Percentiles rank a stretch among this genome's conserved stretches.
Evolutionary conservation across 2,113 vertebrate species (phyloP).

Genomic region (Cryptotis parvus): DNA sequence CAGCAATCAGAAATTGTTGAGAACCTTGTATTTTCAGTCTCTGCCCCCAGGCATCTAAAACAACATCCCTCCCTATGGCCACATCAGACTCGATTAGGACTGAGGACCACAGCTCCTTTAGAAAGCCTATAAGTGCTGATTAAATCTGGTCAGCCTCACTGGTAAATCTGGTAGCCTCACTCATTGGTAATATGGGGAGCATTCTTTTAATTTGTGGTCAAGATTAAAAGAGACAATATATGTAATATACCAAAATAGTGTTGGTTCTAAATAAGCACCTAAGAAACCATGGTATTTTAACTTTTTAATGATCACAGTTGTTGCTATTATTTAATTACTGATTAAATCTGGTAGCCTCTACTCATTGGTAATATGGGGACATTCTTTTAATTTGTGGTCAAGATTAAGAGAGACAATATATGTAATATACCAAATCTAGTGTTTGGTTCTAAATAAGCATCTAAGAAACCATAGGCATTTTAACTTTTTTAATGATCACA

Average conservation of each 20-base stretch:
- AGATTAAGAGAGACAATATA: slow-evolving; percentile 15
- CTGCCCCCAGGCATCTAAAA: neutral
- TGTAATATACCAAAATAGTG: neutral
- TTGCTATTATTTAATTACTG: neutral
- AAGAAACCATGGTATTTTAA: neutral
- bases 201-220: neutral
- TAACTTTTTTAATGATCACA: neutral
- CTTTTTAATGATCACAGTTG: neutral
- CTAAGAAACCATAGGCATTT: neutral
- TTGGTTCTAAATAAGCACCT: neutral
- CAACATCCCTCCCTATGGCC: neutral
- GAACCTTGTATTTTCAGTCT: neutral
- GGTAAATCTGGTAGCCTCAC: neutral
- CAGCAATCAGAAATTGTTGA: neutral
- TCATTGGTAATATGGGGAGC: neutral
- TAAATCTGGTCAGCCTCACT: neutral
- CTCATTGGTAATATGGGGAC: neutral
- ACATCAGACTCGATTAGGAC: neutral
- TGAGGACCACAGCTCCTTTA: neutral
- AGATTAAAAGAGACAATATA: slow-evolving; percentile 14
- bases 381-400: neutral
- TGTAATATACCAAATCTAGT: neutral
- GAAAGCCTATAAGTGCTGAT: neutral
- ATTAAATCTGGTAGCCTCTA: neutral
- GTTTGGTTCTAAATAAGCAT: neutral